Base-by-base conservation (phyloP, 1,140 invertebrate species). In the Elysia chlorotica region DNA sequence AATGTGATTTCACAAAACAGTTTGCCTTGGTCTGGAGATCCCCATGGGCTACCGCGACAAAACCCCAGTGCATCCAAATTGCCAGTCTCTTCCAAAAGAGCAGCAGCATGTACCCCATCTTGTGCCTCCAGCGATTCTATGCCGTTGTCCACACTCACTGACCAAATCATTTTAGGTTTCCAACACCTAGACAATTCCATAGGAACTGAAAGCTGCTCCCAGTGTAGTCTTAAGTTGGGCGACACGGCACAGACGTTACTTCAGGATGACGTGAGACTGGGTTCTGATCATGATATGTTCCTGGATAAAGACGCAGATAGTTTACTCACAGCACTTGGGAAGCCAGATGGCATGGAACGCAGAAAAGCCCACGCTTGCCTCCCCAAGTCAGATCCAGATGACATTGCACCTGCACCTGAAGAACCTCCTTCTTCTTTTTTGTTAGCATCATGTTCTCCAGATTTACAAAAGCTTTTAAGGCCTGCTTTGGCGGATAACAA, bases 201-300 rank as follows among this genome's bases (percentile, higher is more conserved):
- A n/a, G n/a, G n/a, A n/a, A 19, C 14, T 14, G 65, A 66, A n/a
- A 37, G 28, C 5, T 38, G 65, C 28, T 66, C 65, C 28, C 65
- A 66, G 65, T 66, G 65, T 25, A 66, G 65, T 37, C 28, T 66
- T 33, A 33, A 66, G 65, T 28, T 66, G 17, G 65, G 65, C 6
- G 65, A 66, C 35, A 66, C 65, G 5, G 65, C 65, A 5, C 35
- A 66, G 28, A 66, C 25, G 6, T 14, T 63, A 5, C 3, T 35
- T 30, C 10, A 33, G 21, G 3, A 63, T 6, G 56, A 59, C 56
- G 25, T 10, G 10, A 10, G 10, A n/a, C n/a, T n/a, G 10, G 10
- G 41, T 10, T 14, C n/a, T 10, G 41, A 48, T 48, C 41, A 14
- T 48, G 10, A 14, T 48, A 48, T 48, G n/a, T n/a, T n/a, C n/a